These are phyloP conservation scores for Antrozous pallidus DNA, from an alignment of 2,797 vertebrate species.

Conservation along the genomic window DNA sequence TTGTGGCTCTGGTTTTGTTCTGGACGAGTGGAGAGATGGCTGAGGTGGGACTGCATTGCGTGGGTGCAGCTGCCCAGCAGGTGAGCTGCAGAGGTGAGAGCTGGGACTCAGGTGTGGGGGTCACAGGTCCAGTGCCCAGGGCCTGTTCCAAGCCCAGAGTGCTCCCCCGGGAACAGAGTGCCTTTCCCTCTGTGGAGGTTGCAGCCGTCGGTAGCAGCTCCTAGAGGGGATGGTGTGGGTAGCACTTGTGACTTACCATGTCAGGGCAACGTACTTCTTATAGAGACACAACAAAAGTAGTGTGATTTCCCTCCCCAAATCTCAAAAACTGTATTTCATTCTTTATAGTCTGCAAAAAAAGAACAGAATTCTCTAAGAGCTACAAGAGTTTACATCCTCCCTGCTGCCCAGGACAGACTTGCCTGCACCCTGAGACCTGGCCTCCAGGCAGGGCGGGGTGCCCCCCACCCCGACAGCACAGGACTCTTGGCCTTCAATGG, in stretches of 20 bases:
- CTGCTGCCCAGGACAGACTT: background rate
- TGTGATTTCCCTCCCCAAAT: background rate
- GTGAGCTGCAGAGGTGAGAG: slow-evolving; percentile 53
- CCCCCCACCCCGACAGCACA: accelerated
- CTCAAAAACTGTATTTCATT: background rate
- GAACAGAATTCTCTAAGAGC: background rate
- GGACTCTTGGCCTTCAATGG: accelerated
- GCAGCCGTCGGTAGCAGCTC: background rate
- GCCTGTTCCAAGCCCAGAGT: slow-evolving; percentile 47
- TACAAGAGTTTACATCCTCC: accelerated
- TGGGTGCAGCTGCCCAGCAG: background rate
- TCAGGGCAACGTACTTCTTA: background rate
- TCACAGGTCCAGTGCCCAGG: slow-evolving; percentile 36
- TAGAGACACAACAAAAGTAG: background rate
- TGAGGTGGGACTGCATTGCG: slow-evolving; percentile 19
- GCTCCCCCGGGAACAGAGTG: slow-evolving; percentile 26
- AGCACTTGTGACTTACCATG: background rate
- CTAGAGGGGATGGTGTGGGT: background rate
- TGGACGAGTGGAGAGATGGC: background rate
- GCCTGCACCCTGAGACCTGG: accelerated
- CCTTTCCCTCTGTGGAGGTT: background rate
- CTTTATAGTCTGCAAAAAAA: background rate
- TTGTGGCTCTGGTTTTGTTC: accelerated
- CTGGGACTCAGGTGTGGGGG: slow-evolving; percentile 51
- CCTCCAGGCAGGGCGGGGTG: accelerated